Evolutionary conservation across 2,113 vertebrate species (phyloP).

Genomic region (Ptychochromis oligacanthus): DNA sequence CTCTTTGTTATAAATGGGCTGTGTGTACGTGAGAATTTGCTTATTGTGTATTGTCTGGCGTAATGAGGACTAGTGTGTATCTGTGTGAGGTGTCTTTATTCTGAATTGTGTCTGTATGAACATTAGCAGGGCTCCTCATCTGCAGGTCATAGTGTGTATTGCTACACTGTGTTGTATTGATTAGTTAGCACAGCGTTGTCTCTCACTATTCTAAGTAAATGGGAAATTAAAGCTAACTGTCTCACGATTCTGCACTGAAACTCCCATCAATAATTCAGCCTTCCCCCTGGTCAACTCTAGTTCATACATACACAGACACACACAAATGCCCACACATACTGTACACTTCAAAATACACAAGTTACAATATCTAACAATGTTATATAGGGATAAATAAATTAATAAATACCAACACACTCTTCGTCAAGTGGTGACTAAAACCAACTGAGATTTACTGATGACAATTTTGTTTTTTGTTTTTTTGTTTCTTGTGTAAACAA

Average conservation of each 20-base stretch:
- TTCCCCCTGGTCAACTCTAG: slow-evolving; percentile 49
- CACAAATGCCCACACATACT: not conserved
- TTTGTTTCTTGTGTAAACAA: too few species aligned
- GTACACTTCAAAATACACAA: not conserved
- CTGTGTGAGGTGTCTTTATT: not conserved
- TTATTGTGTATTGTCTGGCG: too few species aligned
- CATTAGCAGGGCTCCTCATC: not conserved
- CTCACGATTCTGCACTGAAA: slow-evolving; percentile 75
- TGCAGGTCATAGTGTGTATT: not conserved
- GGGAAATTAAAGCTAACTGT: slow-evolving; percentile 80
- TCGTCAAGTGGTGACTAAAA: not conserved
- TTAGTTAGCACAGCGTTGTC: slow-evolving; percentile 64
- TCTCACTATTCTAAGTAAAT: slow-evolving; percentile 70
- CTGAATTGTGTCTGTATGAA: not conserved
- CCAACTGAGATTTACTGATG: too few species aligned
- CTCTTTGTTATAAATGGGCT: too few species aligned
- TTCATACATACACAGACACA: slow-evolving; percentile 30
- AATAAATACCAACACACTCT: not conserved
- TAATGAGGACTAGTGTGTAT: not conserved
- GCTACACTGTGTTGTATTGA: slow-evolving; percentile 59
- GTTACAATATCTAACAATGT: not conserved
- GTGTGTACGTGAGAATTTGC: too few species aligned
- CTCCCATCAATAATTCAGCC: slow-evolving; percentile 75
- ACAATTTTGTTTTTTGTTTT: too few species aligned
- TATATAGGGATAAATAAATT: not conserved